Evolutionary conservation across 2,888 invertebrate species (phyloP).

Genomic region (Tholera decimalis): DNA sequence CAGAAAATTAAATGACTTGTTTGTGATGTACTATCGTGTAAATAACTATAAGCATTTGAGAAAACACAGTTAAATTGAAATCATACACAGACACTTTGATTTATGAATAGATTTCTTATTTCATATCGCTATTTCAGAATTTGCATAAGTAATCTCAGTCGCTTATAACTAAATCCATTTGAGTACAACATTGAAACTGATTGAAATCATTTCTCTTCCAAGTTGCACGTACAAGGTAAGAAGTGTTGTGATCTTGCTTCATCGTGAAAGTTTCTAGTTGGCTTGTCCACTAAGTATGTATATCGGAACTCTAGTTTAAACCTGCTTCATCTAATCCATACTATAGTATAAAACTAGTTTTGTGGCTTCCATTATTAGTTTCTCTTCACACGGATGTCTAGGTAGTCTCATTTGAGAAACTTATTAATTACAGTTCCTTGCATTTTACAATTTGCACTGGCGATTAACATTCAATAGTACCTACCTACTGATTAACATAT

Average conservation of each 20-base stretch:
- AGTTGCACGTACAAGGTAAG: slow-evolving; percentile 43
- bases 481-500: neutral
- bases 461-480: too few relatives aligned
- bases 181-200: slow-evolving; percentile 11
- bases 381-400: slow-evolving; percentile 39
- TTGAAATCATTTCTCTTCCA: slow-evolving; percentile 8
- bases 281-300: neutral
- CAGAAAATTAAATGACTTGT: too few relatives aligned
- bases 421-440: neutral
- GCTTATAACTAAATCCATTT: slow-evolving; percentile 9
- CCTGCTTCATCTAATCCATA: slow-evolving; percentile 36
- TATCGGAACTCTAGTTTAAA: slow-evolving; percentile 26
- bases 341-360: slow-evolving; percentile 44
- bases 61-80: too few relatives aligned
- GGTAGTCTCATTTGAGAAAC: neutral
- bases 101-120: slow-evolving; percentile 16
- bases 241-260: slow-evolving; percentile 19
- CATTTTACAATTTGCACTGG: neutral
- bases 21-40: too few relatives aligned
- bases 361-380: slow-evolving; percentile 27
- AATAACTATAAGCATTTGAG: too few relatives aligned
- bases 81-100: too few relatives aligned
- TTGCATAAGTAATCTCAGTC: slow-evolving; percentile 2
- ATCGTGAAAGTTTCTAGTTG: slow-evolving; percentile 53
- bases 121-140: slow-evolving; percentile 6